A percentile compares a stretch with the other conserved stretches of the same genome.
These are phyloP conservation scores for Poeciliopsis paucimaculata DNA, from an alignment of 2,797 vertebrate genomes.

Conservation along the genomic window DNA sequence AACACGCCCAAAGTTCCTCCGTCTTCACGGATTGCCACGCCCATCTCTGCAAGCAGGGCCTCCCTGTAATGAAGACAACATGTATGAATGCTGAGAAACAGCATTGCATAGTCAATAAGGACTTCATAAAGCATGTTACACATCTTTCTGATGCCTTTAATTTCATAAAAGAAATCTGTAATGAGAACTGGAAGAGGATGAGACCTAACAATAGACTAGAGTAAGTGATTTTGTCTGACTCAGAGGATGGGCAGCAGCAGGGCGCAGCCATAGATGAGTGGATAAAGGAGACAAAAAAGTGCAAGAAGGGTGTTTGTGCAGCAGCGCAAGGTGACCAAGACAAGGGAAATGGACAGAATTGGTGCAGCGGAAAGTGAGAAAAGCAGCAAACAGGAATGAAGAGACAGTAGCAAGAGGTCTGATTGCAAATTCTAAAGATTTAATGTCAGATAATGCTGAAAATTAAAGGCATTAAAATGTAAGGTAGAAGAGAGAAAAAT, in stretches of 20 bases:
- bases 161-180: slow-evolving; percentile 17
- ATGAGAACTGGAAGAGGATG: slow-evolving; percentile 9
- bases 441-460: neutral
- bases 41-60: slow-evolving; percentile 97
- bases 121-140: neutral
- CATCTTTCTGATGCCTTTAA: neutral
- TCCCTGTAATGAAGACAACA: slow-evolving; percentile 80
- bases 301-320: slow-evolving; percentile 45
- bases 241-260: slow-evolving; percentile 34
- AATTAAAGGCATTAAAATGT: neutral
- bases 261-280: slow-evolving; percentile 44
- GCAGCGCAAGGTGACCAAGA: slow-evolving; percentile 34
- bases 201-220: slow-evolving; percentile 20
- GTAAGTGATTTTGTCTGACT: slow-evolving; percentile 33
- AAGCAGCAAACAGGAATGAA: slow-evolving; percentile 21
- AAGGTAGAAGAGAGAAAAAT: neutral
- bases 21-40: slow-evolving; percentile 97
- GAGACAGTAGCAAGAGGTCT: slow-evolving; percentile 2
- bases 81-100: neutral
- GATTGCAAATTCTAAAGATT: neutral
- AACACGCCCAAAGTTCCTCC: slow-evolving; percentile 98
- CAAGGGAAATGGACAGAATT: slow-evolving; percentile 40
- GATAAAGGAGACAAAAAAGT: slow-evolving; percentile 28
- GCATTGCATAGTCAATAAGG: neutral
- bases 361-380: slow-evolving; percentile 35